Evolutionary conservation across 2,888 invertebrate species (phyloP).

Genomic region (Malacosoma neustria): DNA sequence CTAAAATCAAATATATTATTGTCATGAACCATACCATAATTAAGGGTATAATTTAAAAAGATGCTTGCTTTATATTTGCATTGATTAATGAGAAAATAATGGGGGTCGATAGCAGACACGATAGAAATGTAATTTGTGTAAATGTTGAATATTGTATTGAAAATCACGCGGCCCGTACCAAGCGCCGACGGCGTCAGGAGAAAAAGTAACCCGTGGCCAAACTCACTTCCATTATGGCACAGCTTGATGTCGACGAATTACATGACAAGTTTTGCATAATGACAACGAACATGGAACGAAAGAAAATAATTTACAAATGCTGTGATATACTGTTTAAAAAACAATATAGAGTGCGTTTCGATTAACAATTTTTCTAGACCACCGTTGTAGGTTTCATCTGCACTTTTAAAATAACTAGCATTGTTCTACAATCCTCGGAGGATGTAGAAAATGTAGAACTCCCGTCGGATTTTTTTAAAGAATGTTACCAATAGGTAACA

Average conservation of each 20-base stretch:
- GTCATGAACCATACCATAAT: slow-evolving; percentile 17
- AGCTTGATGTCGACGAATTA: slow-evolving; percentile 32
- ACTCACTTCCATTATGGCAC: slow-evolving; percentile 35
- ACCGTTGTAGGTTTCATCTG: no score
- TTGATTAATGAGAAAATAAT: slow-evolving; percentile 70
- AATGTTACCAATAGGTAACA: no score
- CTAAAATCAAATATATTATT: no score
- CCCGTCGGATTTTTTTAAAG: no score
- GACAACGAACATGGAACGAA: slow-evolving; percentile 13
- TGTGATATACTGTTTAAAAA: no score
- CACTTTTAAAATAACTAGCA: no score
- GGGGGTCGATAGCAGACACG: slow-evolving; percentile 63
- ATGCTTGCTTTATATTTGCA: slow-evolving; percentile 46
- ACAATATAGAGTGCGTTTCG: no score
- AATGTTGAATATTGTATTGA: slow-evolving; percentile 57
- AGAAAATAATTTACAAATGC: no score
- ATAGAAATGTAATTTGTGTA: slow-evolving; percentile 71
- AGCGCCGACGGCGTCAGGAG: slow-evolving; percentile 43
- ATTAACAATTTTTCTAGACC: no score
- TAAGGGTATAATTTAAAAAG: slow-evolving; percentile 41
- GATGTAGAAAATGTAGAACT: no score
- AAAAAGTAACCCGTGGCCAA: slow-evolving; percentile 62
- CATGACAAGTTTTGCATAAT: slow-evolving; percentile 35
- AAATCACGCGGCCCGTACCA: slow-evolving; percentile 52
- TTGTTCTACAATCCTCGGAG: no score